Percentiles rank a stretch among this genome's conserved stretches.
Evolutionary conservation across 2,888 invertebrate genomes (phyloP).

Genomic region (Harpalus rubripes): DNA sequence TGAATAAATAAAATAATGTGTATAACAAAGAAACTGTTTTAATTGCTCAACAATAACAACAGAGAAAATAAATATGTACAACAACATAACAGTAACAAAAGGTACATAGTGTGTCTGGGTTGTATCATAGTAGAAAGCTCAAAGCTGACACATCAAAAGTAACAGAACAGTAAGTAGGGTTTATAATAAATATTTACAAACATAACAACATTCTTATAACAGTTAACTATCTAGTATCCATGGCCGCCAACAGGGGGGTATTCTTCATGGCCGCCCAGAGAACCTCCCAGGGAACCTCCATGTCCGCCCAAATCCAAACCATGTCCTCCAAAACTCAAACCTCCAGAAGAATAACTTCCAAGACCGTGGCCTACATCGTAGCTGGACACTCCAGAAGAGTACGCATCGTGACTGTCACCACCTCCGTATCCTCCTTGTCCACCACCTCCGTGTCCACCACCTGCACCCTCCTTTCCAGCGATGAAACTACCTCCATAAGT

Average conservation of each 20-base stretch:
- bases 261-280: conserved; percentile 52
- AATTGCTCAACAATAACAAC: conserved; percentile 65
- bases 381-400: conserved; percentile 68
- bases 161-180: conserved; percentile 45
- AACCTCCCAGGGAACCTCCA: conserved; percentile 28
- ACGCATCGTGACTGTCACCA: conserved; percentile 68
- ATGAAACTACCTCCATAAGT: conserved; percentile 64
- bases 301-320: conserved; percentile 60
- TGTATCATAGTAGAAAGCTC: conserved; percentile 5
- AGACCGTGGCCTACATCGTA: conserved; percentile 68
- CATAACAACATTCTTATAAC: conserved; percentile 59
- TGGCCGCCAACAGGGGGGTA: conserved; percentile 58
- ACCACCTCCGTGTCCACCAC: conserved; percentile 62
- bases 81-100: conserved; percentile 61
- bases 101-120: conserved; percentile 48
- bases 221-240: conserved; percentile 57
- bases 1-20: conserved; percentile 8
- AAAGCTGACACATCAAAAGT: conserved; percentile 40
- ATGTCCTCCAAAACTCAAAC: conserved; percentile 65
- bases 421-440: conserved; percentile 39
- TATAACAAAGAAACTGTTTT: conserved; percentile 60
- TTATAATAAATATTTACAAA: conserved; percentile 65
- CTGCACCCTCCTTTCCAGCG: conserved; percentile 63
- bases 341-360: conserved; percentile 48
- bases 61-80: conserved; percentile 67